A percentile compares a stretch with the other conserved stretches of the same genome.
phyloP scores from a whole-genome alignment of 2,888 invertebrate species.

The Notocelia uddmanniana region DNA sequence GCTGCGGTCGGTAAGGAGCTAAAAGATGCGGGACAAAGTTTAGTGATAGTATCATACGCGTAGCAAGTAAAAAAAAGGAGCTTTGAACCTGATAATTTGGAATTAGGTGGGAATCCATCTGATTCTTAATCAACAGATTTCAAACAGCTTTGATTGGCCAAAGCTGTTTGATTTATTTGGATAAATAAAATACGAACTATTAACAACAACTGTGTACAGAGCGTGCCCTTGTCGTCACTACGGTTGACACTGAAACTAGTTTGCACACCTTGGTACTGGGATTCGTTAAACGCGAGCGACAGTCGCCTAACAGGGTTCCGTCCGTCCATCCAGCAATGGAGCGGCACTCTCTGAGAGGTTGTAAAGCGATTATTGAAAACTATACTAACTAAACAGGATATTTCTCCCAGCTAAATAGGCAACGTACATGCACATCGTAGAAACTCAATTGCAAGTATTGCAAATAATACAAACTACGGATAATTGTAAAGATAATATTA shows the following conservation, averaged over 20 bases:
- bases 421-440: neutral
- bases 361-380: neutral
- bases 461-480: too few species aligned
- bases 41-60: neutral
- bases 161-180: too few species aligned
- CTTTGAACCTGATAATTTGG: neutral
- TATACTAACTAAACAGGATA: too few species aligned
- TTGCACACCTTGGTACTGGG: conserved; percentile 58
- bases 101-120: neutral
- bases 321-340: conserved; percentile 11
- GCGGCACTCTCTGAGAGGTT: conserved; percentile 1
- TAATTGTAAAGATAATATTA: too few species aligned
- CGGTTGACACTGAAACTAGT: conserved; percentile 58
- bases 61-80: neutral
- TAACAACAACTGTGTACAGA: conserved; percentile 20
- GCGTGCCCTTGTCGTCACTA: conserved; percentile 57
- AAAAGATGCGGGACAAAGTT: neutral
- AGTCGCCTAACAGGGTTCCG: conserved; percentile 24
- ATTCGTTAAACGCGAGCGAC: conserved; percentile 51
- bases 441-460: too few species aligned
- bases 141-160: conserved; percentile 13
- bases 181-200: conserved; percentile 13
- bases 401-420: neutral
- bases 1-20: neutral
- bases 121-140: conserved; percentile 4